phyloP scores from a whole-genome alignment of 2,888 invertebrate genomes.

The Chrysotoxum bicinctum region DNA sequence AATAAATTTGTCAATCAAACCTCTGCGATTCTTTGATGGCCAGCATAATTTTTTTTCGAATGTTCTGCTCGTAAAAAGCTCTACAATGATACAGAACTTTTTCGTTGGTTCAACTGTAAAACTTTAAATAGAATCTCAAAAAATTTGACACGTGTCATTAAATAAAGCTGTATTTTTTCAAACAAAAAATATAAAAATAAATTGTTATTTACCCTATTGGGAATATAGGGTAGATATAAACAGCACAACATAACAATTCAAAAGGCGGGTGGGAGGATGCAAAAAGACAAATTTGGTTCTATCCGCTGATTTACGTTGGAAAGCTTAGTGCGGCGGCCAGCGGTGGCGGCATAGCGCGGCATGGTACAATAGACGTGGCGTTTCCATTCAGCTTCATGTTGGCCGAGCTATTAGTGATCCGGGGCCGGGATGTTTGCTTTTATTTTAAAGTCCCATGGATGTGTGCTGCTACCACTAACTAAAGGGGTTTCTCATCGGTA shows the following conservation, averaged over 20 bases:
- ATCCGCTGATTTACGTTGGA: conserved; percentile 62
- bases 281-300: conserved; percentile 66
- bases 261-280: conserved; percentile 30
- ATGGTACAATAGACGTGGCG: not conserved
- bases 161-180: too few species aligned
- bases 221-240: not conserved
- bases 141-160: too few species aligned
- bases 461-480: conserved; percentile 49
- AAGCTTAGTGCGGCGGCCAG: conserved; percentile 25
- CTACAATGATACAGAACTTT: too few species aligned
- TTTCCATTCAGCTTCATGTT: conserved; percentile 51
- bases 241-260: conserved; percentile 19
- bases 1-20: too few species aligned
- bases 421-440: conserved; percentile 32
- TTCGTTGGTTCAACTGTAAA: too few species aligned
- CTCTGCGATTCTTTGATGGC: too few species aligned
- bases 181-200: not conserved
- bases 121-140: too few species aligned
- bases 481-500: conserved; percentile 42
- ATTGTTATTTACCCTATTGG: not conserved
- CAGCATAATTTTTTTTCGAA: too few species aligned
- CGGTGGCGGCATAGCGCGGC: conserved; percentile 10
- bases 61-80: too few species aligned
- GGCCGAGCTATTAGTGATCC: conserved; percentile 64
- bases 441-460: conserved; percentile 8